Percentiles rank a stretch among this genome's conserved stretches.
These are phyloP conservation scores for Panagrolaimus sp. DNA, from an alignment of 1,140 invertebrate genomes.

Conservation along the genomic window DNA sequence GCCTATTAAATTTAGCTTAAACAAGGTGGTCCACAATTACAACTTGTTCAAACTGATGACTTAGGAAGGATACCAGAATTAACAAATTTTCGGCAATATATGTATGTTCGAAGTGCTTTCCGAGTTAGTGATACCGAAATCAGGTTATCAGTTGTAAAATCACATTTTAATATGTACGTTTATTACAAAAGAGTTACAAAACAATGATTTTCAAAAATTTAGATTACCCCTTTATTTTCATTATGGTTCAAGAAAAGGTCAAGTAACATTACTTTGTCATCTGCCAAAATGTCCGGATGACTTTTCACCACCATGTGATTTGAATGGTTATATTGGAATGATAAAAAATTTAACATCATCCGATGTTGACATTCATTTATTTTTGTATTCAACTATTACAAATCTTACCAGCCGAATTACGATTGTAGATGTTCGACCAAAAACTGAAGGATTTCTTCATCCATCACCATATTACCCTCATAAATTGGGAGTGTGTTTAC, in stretches of 20 bases:
- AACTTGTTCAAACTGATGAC: too few species aligned
- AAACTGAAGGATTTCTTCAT: not conserved
- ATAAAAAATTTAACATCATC: constrained; percentile 24
- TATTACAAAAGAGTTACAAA: too few species aligned
- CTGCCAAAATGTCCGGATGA: constrained; percentile 8
- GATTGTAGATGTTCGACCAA: constrained; percentile 22
- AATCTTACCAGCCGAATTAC: constrained; percentile 18
- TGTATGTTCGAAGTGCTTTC: constrained; percentile 27
- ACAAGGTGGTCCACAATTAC: too few species aligned
- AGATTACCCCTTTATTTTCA: not conserved
- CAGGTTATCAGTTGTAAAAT: constrained; percentile 21
- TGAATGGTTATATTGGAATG: constrained; percentile 29
- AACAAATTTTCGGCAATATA: not conserved
- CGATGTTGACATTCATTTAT: constrained; percentile 9
- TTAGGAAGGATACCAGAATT: too few species aligned
- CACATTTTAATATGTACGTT: constrained; percentile 20
- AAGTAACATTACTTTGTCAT: constrained; percentile 19
- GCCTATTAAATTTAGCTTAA: too few species aligned
- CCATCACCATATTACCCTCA: not conserved
- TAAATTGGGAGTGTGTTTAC: constrained; percentile 26
- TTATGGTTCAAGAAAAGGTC: constrained; percentile 13
- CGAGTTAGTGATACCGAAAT: constrained; percentile 29
- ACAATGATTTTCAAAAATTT: not conserved
- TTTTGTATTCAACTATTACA: constrained; percentile 7
- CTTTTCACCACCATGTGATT: constrained; percentile 13